A percentile compares a stretch with the other conserved stretches of the same genome.
Conservation (phyloP, 1,140 invertebrate species). For the Nylanderia fulva region DNA sequence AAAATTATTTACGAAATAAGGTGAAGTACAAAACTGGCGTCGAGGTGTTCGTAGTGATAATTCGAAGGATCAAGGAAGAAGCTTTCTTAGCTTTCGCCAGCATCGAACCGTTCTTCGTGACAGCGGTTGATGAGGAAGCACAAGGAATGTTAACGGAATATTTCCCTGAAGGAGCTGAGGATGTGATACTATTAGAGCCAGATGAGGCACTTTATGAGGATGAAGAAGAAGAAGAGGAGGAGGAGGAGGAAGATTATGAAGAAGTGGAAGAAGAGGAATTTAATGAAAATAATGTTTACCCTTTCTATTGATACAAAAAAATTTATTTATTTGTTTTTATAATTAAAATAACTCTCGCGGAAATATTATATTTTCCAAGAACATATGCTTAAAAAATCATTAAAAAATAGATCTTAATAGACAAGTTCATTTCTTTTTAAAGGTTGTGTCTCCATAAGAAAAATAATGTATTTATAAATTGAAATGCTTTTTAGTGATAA, state of each 20-base stretch:
- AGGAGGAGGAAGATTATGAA: constrained; percentile 14
- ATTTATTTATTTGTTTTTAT: not conserved
- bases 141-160: constrained; percentile 73
- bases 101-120: constrained; percentile 76
- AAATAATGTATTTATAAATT: not conserved
- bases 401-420: not conserved
- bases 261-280: constrained; percentile 37
- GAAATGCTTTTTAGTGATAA: not conserved
- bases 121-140: constrained; percentile 74
- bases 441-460: not conserved
- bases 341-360: too few relatives aligned
- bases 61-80: constrained; percentile 75
- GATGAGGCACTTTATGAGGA: constrained; percentile 58
- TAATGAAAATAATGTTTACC: not conserved
- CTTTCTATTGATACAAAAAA: not conserved
- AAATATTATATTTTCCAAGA: not conserved
- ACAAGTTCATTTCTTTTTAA: not conserved
- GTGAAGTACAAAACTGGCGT: constrained; percentile 74
- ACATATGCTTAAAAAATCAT: not conserved
- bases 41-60: constrained; percentile 78
- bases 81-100: constrained; percentile 79
- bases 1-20: constrained; percentile 64
- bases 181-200: constrained; percentile 48
- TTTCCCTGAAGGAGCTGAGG: constrained; percentile 73
- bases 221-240: constrained; percentile 39